phyloP scores from a whole-genome alignment of 1,140 invertebrate species.

The Diachasma alloeum region DNA sequence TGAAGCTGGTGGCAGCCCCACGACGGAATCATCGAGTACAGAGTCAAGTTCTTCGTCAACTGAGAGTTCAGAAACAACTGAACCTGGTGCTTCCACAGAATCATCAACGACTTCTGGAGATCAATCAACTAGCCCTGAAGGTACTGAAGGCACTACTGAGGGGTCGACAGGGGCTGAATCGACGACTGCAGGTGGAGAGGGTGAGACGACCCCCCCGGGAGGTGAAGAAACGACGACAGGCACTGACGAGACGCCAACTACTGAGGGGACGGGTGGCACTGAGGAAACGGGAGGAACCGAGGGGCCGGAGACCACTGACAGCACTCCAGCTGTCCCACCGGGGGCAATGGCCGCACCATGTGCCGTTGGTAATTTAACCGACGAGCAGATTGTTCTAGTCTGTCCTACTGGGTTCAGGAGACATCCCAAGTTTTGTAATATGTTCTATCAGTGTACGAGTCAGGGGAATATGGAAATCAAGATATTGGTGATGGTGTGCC shows the following conservation, averaged over 20 bases:
- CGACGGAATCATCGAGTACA: slow-evolving; percentile 37
- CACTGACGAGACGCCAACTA: slow-evolving; percentile 35
- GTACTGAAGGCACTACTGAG: slow-evolving; percentile 15
- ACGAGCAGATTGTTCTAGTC: slow-evolving; percentile 75
- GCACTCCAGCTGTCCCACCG: slow-evolving; percentile 21
- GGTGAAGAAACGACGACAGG: slow-evolving; percentile 40
- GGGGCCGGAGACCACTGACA: slow-evolving; percentile 36
- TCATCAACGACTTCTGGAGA: slow-evolving; percentile 44
- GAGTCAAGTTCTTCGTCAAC: slow-evolving; percentile 13
- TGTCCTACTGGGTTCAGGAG: slow-evolving; percentile 83
- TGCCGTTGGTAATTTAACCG: slow-evolving; percentile 55
- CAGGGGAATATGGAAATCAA: slow-evolving; percentile 74
- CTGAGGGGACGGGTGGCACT: slow-evolving; percentile 16
- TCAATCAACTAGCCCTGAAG: not conserved
- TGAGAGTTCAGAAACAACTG: slow-evolving; percentile 11
- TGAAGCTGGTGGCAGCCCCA: not conserved
- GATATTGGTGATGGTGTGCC: slow-evolving; percentile 77
- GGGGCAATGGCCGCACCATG: slow-evolving; percentile 40
- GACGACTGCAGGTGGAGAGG: slow-evolving; percentile 35
- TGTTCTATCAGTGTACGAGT: slow-evolving; percentile 83
- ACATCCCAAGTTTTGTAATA: slow-evolving; percentile 84
- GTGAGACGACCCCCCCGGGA: slow-evolving; percentile 35
- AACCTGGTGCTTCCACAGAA: slow-evolving; percentile 34
- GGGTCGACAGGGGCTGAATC: slow-evolving; percentile 26
- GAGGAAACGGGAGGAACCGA: not conserved